Evolutionary conservation across 1,140 invertebrate genomes (phyloP).

Genomic region (Adoxophyes honmai): DNA sequence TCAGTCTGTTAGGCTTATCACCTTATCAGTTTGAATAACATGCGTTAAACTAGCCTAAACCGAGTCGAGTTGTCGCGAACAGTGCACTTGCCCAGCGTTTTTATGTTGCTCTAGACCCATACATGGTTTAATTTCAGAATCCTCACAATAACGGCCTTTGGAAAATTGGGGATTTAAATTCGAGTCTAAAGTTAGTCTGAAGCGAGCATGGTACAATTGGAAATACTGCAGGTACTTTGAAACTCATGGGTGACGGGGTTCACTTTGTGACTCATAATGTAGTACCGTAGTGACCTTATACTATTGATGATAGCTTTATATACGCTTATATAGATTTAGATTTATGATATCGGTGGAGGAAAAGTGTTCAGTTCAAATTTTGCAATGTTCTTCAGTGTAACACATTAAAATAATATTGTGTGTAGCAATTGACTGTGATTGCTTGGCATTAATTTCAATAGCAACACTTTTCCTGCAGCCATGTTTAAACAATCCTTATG

Average conservation of each 20-base stretch:
- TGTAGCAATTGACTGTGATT: no score
- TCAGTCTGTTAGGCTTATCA: no score
- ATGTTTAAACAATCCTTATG: slow-evolving; percentile 5
- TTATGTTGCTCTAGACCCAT: slow-evolving; percentile 33
- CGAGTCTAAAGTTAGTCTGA: slow-evolving; percentile 41
- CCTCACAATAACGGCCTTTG: slow-evolving; percentile 55
- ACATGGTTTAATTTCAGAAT: slow-evolving; percentile 69
- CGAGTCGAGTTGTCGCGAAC: slow-evolving; percentile 11
- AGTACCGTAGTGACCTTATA: slow-evolving; percentile 10
- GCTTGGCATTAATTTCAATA: no score
- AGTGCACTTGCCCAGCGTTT: slow-evolving; percentile 1
- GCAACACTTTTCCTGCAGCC: slow-evolving; percentile 8
- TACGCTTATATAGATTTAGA: neutral
- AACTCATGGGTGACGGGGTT: slow-evolving; percentile 49
- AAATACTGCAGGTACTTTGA: slow-evolving; percentile 62
- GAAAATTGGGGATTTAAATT: slow-evolving; percentile 51
- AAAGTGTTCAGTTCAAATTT: neutral
- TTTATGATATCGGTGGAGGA: neutral
- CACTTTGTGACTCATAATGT: slow-evolving; percentile 24
- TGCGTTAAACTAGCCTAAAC: neutral
- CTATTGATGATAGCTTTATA: slow-evolving; percentile 14
- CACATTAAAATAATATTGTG: neutral
- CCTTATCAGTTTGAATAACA: no score
- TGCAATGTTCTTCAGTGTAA: no score
- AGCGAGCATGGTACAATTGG: slow-evolving; percentile 68